Conservation (phyloP, 1,140 invertebrate species). For the Akabosia matsudoensis region DNA sequence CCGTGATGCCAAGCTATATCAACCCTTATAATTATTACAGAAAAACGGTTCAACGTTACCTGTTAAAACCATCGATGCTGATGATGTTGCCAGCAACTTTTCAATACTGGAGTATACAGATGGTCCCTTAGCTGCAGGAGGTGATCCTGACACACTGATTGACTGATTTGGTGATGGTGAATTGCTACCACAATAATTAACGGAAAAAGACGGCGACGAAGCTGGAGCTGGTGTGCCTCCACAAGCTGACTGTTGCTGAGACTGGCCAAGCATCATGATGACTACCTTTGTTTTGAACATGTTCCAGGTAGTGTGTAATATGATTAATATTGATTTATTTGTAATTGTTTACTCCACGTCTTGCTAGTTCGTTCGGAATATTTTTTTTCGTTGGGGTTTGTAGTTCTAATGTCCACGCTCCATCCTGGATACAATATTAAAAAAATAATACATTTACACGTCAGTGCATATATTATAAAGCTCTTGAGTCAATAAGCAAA, state of each 20-base stretch:
- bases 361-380: neutral
- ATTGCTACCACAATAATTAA: neutral
- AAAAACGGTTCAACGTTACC: neutral
- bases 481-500: neutral
- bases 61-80: neutral
- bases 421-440: neutral
- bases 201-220: neutral
- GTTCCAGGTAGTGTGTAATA: neutral
- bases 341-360: neutral
- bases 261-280: neutral
- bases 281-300: neutral
- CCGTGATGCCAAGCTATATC: too few species aligned
- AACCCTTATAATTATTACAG: too few species aligned
- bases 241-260: neutral
- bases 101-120: conserved; percentile 47
- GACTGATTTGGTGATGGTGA: neutral
- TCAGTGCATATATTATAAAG: neutral
- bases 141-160: neutral
- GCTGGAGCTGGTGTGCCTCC: neutral
- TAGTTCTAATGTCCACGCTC: neutral
- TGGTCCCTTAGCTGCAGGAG: neutral
- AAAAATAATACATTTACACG: neutral
- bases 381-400: neutral
- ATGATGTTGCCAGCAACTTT: conserved; percentile 36
- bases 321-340: conserved; percentile 10